These are phyloP conservation scores for Globia sparganii DNA, from an alignment of 2,888 invertebrate species.

Conservation along the genomic window DNA sequence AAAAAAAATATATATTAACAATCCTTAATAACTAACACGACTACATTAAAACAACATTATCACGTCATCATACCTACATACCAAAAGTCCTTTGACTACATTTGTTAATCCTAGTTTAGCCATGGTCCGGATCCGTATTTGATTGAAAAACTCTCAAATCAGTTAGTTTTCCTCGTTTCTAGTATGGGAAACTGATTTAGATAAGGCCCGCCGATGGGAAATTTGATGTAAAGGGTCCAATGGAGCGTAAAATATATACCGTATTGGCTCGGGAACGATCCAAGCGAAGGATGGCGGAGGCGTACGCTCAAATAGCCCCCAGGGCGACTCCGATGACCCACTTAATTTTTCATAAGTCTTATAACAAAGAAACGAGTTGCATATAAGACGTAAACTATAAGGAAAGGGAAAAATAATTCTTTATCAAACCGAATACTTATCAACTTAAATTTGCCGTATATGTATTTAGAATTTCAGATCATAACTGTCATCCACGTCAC, in stretches of 20 bases:
- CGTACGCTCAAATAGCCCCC: slow-evolving; percentile 36
- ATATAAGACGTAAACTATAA: neutral
- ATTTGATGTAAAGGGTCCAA: slow-evolving; percentile 65
- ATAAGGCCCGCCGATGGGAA: slow-evolving; percentile 52
- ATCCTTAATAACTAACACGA: neutral
- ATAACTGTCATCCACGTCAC: neutral
- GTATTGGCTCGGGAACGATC: slow-evolving; percentile 39
- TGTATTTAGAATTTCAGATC: too few species aligned
- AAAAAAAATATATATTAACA: too few species aligned
- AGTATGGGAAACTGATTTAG: slow-evolving; percentile 60
- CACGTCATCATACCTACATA: neutral
- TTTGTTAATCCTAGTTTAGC: neutral
- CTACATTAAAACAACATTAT: neutral
- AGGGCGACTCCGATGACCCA: slow-evolving; percentile 32
- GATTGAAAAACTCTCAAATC: neutral
- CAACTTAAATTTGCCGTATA: neutral
- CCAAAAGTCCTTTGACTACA: neutral
- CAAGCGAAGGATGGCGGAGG: slow-evolving; percentile 36
- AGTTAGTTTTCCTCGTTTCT: neutral
- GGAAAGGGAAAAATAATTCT: neutral
- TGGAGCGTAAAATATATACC: slow-evolving; percentile 63
- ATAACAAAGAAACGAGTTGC: slow-evolving; percentile 33
- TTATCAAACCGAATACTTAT: neutral
- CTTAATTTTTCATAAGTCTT: slow-evolving; percentile 41
- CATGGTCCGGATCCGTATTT: neutral